Evolutionary conservation across 2,888 invertebrate genomes (phyloP).

Genomic region (Sminthurides aquaticus): DNA sequence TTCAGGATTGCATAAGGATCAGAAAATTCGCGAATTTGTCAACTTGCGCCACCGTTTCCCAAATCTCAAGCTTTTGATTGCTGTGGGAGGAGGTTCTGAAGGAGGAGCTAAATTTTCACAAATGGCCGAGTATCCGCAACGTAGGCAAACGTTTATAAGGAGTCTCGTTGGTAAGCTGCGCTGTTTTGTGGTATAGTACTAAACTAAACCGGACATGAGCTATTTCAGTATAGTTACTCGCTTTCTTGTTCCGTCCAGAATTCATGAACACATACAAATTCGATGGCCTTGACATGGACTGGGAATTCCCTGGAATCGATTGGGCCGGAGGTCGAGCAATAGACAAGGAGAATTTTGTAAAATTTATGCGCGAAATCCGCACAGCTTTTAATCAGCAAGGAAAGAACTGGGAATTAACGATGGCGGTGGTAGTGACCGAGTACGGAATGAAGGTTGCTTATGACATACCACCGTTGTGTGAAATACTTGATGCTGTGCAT

Average conservation of each 20-base stretch:
- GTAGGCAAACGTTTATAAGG: constrained; percentile 42
- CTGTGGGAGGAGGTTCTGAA: constrained; percentile 46
- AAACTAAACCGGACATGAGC: too few species aligned
- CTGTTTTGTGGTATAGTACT: too few species aligned
- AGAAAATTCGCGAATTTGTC: constrained; percentile 24
- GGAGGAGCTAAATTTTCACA: constrained; percentile 45
- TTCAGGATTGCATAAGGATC: too few species aligned
- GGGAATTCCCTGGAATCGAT: constrained; percentile 83
- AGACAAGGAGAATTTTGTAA: constrained; percentile 74
- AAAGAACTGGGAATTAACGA: constrained; percentile 76
- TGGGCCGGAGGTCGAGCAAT: constrained; percentile 75
- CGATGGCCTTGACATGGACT: constrained; percentile 78
- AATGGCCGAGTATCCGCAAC: constrained; percentile 42
- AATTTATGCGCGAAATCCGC: constrained; percentile 70
- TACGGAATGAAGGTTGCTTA: constrained; percentile 80
- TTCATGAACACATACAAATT: constrained; percentile 67
- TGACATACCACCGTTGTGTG: constrained; percentile 78
- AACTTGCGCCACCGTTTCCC: constrained; percentile 25
- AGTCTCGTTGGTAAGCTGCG: constrained; percentile 37
- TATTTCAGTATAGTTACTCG: too few species aligned
- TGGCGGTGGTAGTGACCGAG: constrained; percentile 79
- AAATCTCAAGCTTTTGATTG: constrained; percentile 43
- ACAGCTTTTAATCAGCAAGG: constrained; percentile 67
- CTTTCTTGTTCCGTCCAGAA: background rate
- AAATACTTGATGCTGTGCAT: constrained; percentile 43